Conservation (phyloP, 2,888 invertebrate genomes). For the Ischnura elegans region DNA sequence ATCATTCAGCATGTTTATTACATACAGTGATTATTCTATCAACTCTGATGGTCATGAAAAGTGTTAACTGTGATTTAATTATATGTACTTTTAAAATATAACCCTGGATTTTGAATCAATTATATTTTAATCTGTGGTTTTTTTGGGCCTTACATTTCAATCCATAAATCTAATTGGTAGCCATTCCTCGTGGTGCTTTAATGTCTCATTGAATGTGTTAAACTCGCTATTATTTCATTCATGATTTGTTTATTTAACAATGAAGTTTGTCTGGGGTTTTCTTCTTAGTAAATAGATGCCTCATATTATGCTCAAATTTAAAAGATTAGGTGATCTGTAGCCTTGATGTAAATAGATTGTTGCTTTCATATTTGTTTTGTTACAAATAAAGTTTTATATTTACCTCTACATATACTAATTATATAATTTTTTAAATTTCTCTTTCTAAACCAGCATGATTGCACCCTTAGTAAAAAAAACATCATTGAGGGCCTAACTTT, state of each 20-base stretch:
- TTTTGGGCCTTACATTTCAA: not conserved
- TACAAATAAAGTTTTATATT: slow-evolving; percentile 57
- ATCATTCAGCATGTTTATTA: not conserved
- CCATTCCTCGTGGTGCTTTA: not conserved
- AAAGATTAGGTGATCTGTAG: slow-evolving; percentile 33
- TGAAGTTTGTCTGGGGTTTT: not conserved
- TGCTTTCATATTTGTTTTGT: slow-evolving; percentile 60
- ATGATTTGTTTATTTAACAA: not conserved
- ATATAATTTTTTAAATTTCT: not conserved
- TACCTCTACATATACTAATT: not conserved
- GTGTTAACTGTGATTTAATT: not conserved
- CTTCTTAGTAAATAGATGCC: not conserved
- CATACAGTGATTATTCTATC: not conserved
- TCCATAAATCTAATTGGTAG: not conserved
- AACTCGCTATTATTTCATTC: not conserved
- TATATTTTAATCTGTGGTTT: not conserved
- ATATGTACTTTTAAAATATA: not conserved
- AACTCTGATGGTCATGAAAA: not conserved
- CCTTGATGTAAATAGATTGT: slow-evolving; percentile 46
- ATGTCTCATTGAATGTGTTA: not conserved
- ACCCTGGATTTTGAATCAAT: not conserved
- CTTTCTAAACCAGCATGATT: not conserved
- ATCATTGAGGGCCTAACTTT: no score
- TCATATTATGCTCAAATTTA: slow-evolving; percentile 46
- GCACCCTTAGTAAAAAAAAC: no score